Evolutionary conservation across 2,113 vertebrate genomes (phyloP).

Genomic region (Epinephelus fuscoguttatus): DNA sequence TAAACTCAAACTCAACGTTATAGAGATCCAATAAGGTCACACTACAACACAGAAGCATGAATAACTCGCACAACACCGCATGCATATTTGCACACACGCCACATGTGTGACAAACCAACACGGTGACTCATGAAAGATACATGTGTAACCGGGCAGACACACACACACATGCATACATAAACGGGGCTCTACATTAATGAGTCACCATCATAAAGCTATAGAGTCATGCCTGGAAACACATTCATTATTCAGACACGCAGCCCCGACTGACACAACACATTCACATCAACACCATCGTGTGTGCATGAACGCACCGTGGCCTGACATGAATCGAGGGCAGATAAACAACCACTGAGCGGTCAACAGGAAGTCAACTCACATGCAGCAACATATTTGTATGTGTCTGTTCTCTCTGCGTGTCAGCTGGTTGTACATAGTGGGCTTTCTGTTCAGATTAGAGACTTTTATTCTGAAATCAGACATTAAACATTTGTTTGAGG

Average conservation of each 20-base stretch:
- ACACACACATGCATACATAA: background rate
- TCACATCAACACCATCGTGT: constrained; percentile 31
- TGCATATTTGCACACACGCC: constrained; percentile 16
- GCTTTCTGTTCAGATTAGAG: background rate
- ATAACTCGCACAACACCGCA: constrained; percentile 23
- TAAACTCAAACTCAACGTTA: background rate
- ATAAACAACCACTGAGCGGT: constrained; percentile 25
- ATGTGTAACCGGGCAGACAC: background rate
- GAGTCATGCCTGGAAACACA: constrained; percentile 64
- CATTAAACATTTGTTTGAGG: background rate
- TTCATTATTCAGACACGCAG: constrained; percentile 67
- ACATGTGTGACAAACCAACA: constrained; percentile 39
- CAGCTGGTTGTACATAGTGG: background rate
- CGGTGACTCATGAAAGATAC: constrained; percentile 36
- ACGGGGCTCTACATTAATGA: constrained; percentile 43
- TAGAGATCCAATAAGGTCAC: constrained; percentile 10
- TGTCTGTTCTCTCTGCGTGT: background rate
- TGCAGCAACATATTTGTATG: background rate
- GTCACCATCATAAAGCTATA: constrained; percentile 36
- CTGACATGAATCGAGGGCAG: constrained; percentile 32
- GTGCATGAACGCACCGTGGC: constrained; percentile 50
- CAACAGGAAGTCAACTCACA: constrained; percentile 14
- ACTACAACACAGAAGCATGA: background rate
- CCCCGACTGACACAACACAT: constrained; percentile 55
- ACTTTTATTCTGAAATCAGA: constrained; percentile 13